These are phyloP conservation scores for Melozone crissalis DNA, from an alignment of 2,113 vertebrate species.

Conservation along the genomic window DNA sequence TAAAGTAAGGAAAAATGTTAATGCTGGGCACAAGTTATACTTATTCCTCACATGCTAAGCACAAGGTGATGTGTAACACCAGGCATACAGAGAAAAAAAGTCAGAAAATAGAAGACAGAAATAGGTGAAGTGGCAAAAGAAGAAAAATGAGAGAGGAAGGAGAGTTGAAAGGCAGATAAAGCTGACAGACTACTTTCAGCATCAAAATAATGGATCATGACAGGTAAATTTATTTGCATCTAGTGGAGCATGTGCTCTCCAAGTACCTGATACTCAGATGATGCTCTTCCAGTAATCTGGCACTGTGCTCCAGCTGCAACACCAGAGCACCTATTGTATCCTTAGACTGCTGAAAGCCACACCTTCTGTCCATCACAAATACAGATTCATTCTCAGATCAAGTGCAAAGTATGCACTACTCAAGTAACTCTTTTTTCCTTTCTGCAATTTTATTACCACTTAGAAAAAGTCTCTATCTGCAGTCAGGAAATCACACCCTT, in stretches of 20 bases:
- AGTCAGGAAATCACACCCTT: not conserved
- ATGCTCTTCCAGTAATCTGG: not conserved
- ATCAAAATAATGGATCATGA: not conserved
- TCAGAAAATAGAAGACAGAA: not conserved
- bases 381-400: not conserved
- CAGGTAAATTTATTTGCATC: constrained; percentile 16
- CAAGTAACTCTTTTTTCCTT: not conserved
- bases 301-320: not conserved
- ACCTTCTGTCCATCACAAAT: not conserved
- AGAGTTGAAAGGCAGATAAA: not conserved
- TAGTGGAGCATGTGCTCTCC: not conserved
- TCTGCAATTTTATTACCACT: not conserved
- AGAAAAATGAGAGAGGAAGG: not conserved
- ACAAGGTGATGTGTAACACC: not conserved
- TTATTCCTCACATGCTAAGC: not conserved
- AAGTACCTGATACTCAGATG: not conserved
- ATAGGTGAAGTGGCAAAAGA: not conserved
- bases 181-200: not conserved
- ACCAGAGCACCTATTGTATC: not conserved
- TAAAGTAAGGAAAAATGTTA: not conserved
- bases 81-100: not conserved
- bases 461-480: not conserved
- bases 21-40: not conserved
- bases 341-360: not conserved
- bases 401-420: not conserved